Evolutionary conservation across 2,888 invertebrate genomes (phyloP).

Genomic region (Hirtodrosophila alboralis): DNA sequence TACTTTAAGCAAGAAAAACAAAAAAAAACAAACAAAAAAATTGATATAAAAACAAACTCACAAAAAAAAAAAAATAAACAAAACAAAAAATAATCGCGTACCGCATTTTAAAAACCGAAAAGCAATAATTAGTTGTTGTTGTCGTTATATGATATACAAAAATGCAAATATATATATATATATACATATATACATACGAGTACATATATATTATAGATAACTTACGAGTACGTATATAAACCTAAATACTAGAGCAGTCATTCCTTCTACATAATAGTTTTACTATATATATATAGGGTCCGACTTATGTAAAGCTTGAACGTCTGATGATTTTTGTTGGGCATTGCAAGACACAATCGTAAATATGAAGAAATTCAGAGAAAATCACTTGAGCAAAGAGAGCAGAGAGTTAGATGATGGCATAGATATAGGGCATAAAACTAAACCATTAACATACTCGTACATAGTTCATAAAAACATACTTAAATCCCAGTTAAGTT

Average conservation of each 20-base stretch:
- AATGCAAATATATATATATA: constrained; percentile 47
- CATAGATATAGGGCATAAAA: constrained; percentile 25
- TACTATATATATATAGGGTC: constrained; percentile 57
- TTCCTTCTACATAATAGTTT: constrained; percentile 68
- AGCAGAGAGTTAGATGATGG: constrained; percentile 35
- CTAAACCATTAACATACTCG: constrained; percentile 31
- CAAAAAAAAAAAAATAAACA: constrained; percentile 37
- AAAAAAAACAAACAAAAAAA: constrained; percentile 16
- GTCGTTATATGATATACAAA: constrained; percentile 71
- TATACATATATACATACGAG: constrained; percentile 44
- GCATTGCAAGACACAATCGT: constrained; percentile 79
- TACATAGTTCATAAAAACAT: constrained; percentile 45
- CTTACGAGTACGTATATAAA: constrained; percentile 58
- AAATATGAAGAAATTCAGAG: constrained; percentile 51
- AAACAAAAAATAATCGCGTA: constrained; percentile 49
- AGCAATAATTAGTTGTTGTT: constrained; percentile 79
- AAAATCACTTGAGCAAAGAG: constrained; percentile 20
- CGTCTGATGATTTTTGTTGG: constrained; percentile 77
- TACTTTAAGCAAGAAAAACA: constrained; percentile 55
- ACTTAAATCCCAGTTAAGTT: constrained; percentile 65
- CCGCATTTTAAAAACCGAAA: constrained; percentile 75
- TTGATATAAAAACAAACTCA: constrained; percentile 17
- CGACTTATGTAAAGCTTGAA: constrained; percentile 73
- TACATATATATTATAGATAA: constrained; percentile 34
- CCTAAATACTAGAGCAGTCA: constrained; percentile 64